Evolutionary conservation across 2,797 vertebrate genomes (phyloP), one percentile per base, ranked within the genome.

Genomic region (Girardinus metallicus): DNA sequence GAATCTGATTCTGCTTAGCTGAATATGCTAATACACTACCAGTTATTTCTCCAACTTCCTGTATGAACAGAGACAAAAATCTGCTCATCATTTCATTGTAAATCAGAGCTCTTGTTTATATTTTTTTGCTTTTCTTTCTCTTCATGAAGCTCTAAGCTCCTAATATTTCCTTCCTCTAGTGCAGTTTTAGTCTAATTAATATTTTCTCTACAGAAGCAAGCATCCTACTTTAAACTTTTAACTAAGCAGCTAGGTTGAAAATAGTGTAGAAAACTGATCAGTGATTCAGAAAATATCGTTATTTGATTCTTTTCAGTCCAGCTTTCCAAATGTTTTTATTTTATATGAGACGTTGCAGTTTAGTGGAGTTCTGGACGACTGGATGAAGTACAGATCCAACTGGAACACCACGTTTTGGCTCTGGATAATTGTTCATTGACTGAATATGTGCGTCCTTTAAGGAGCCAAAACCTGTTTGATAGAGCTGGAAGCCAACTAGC

Each of bases 341-440:
- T 18, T 23, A 39, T 47, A 31, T 1, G 41, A 39, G 53, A n/a
- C 16, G 12, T 46, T 47, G 44, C n/a, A 11, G 36, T 70, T 26
- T 29, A 29, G 13, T 13, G 4, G 36, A 44, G 39, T 15, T 66
- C 39, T 75, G 60, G 60, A 46, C 8, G 23, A 16, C 26, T 43
- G 6, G 39, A 34, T 60, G n/a, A 34, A 31, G 71, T 29, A 41
- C 1, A 13, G 47, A 34, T 55, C 46, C 78, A 75, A n/a, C 60
- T 75, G 60, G 78, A 74, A 49, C 34, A 3, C 15, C 44, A 29
- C 31, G 7, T 21, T 73, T 79, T 64, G 70, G 77, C 47, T 78
- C 49, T 15, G n/a, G 68, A 53, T 43, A 11, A 26, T 71, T 77
- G 46, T 78, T 78, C 77, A 73, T 73, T 78, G 70, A 79, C 77